Evolutionary conservation across 2,113 vertebrate species (phyloP).

Genomic region (Hemiscyllium ocellatum): DNA sequence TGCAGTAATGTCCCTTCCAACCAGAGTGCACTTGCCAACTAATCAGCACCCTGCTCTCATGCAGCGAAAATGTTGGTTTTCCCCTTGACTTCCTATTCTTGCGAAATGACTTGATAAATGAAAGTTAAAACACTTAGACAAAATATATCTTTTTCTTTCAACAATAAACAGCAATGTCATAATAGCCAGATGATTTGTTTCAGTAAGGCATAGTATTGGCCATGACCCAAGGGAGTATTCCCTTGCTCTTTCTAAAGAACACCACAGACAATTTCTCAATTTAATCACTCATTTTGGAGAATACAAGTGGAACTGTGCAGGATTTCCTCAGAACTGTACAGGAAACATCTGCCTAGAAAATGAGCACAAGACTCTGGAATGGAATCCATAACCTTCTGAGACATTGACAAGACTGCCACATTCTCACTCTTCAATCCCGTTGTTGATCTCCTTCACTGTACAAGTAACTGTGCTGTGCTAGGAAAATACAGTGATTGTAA

Average conservation of each 20-base stretch:
- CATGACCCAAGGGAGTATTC: background rate
- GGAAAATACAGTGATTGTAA: background rate
- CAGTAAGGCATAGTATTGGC: background rate
- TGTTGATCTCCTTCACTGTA: background rate
- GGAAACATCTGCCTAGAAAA: background rate
- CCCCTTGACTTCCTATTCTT: too few relatives aligned
- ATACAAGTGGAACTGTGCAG: background rate
- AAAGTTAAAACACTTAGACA: too few relatives aligned
- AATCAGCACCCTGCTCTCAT: too few relatives aligned
- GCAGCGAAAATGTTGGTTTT: too few relatives aligned
- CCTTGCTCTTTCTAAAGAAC: background rate
- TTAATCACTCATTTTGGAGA: background rate
- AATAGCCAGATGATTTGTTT: background rate
- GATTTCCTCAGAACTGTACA: background rate
- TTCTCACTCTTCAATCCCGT: background rate
- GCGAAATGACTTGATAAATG: too few relatives aligned
- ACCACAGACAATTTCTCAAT: background rate
- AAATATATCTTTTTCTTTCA: too few relatives aligned
- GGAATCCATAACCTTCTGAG: background rate
- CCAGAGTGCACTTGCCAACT: too few relatives aligned
- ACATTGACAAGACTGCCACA: background rate
- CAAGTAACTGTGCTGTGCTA: background rate
- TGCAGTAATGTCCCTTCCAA: too few relatives aligned
- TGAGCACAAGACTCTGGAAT: background rate
- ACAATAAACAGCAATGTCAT: background rate